Evolutionary conservation across 1,140 invertebrate species (phyloP).

Genomic region (Hyles vespertilio): DNA sequence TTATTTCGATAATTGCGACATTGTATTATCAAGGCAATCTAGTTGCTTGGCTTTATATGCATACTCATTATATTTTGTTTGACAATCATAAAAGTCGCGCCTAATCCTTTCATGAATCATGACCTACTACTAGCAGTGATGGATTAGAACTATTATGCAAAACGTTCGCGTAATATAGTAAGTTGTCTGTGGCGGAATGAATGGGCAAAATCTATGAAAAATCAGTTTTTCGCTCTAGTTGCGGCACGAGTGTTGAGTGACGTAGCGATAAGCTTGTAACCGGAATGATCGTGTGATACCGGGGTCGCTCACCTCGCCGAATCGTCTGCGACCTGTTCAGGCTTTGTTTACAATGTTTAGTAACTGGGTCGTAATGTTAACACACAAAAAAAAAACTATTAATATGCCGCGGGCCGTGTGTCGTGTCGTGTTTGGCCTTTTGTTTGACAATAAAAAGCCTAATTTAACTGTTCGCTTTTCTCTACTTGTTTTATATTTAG

Average conservation of each 20-base stretch:
- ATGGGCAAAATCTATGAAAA: constrained; percentile 22
- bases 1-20: too few relatives aligned
- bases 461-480: too few relatives aligned
- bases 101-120: too few relatives aligned
- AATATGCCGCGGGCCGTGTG: constrained; percentile 7
- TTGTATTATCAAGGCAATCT: too few relatives aligned
- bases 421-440: constrained; percentile 12
- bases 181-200: neutral
- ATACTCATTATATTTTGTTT: too few relatives aligned
- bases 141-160: too few relatives aligned
- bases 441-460: constrained; percentile 13
- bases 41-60: too few relatives aligned
- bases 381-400: constrained; percentile 3
- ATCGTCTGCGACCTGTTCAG: constrained; percentile 56
- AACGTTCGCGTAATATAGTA: too few relatives aligned
- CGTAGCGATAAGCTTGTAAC: constrained; percentile 43
- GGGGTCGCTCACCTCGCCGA: constrained; percentile 59
- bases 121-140: too few relatives aligned
- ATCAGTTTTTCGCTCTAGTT: constrained; percentile 47
- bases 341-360: constrained; percentile 32
- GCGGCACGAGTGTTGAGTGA: constrained; percentile 14
- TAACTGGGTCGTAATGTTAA: constrained; percentile 43
- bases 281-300: constrained; percentile 53
- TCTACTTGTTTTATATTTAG: too few relatives aligned
- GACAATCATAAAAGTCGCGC: too few relatives aligned